Base-by-base conservation (phyloP, 2,888 invertebrate species). In the Hololepta plana region DNA sequence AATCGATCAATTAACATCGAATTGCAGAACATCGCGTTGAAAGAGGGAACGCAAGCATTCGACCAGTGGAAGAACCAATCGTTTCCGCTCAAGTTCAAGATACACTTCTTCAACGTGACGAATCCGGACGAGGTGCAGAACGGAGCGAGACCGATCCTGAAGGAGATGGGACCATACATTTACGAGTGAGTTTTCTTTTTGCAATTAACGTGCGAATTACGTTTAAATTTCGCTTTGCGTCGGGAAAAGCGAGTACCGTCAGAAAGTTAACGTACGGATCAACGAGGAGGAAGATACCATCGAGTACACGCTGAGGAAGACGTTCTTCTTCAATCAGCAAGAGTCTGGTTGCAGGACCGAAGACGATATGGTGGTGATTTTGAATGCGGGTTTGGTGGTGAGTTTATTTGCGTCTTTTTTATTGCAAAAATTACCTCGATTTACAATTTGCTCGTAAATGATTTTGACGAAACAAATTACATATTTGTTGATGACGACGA, bases 121-220 rank as follows among this genome's bases (percentile, higher is more conserved):
- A 73, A 73, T 42, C 51, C 60, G 0, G 60, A 62, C 0, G 66
- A 60, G 1, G 54, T 71, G 3, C 56, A 53, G 35, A 36, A 39
- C 0, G 71, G 71, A 1, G 53, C 42, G 13, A 60, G 56, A 14
- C 72, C 72, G 0, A 49, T 49, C 9, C 38, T 72, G 1, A 38
- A 48, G n/a, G 68, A 73, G 47, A 45, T 62, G 4, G 72, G 72
- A 12, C 72, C 72, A 8, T 71, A 60, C 38, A 60, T 67, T 26
- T 73, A 71, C 36, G 58, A 64, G 71, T 71, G 53, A 56, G 62
- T 50, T 29, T 20, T 23, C 11, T 17, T 26, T 2, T 30, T 20
- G 8, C 24, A 14, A 20, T 12, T 6, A 23, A 25, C 15, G 22
- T 14, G 6, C 8, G 11, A 19, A 15, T 27, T 29, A 15, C 2